Conservation (phyloP, 1,140 invertebrate species). For the Temnothorax curvispinosus region DNA sequence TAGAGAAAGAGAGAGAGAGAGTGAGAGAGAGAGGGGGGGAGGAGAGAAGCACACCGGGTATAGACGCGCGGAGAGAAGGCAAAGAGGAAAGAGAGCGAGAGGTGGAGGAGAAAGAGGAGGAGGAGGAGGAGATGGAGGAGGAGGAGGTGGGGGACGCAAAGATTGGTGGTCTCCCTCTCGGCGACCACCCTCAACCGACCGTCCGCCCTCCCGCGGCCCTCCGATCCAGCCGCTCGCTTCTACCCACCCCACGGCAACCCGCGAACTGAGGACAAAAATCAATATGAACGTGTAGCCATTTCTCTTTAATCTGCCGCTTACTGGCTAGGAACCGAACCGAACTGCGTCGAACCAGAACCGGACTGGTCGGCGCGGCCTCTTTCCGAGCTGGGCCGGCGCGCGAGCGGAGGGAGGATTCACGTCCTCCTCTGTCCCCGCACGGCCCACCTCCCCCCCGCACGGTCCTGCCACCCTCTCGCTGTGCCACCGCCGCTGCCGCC, state of each 20-base stretch:
- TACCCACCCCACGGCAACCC: conserved; percentile 67
- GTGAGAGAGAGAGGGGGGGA: conserved; percentile 1
- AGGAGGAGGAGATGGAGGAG: conserved; percentile 56
- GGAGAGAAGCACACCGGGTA: conserved; percentile 18
- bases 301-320: conserved; percentile 86
- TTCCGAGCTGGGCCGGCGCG: conserved; percentile 59
- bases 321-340: conserved; percentile 81
- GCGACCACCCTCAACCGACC: conserved; percentile 75
- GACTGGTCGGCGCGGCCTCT: conserved; percentile 66
- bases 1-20: conserved; percentile 27
- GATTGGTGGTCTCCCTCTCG: conserved; percentile 82
- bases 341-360: conserved; percentile 78
- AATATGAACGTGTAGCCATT: conserved; percentile 86
- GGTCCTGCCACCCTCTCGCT: conserved; percentile 30
- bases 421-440: not conserved
- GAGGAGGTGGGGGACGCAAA: conserved; percentile 80
- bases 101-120: not conserved
- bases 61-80: not conserved
- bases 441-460: not conserved
- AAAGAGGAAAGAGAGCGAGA: conserved; percentile 38
- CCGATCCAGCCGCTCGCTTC: conserved; percentile 73
- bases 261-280: conserved; percentile 85
- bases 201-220: conserved; percentile 72
- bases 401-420: conserved; percentile 20
- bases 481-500: conserved; percentile 27